These are phyloP conservation scores for Bucco capensis DNA, from an alignment of 2,113 vertebrate species.

Conservation along the genomic window DNA sequence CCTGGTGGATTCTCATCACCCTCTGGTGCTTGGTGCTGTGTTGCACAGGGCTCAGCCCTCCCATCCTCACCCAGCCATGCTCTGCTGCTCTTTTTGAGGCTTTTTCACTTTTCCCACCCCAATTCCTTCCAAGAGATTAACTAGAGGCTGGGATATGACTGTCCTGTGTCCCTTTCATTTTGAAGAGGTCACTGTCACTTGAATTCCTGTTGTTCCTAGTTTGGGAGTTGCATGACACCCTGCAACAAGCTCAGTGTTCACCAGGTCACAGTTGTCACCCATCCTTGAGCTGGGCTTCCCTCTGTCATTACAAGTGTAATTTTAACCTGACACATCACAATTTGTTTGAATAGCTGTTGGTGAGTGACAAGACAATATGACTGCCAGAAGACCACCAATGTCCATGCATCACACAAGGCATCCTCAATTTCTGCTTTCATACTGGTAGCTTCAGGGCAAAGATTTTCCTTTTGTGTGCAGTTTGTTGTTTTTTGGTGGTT, in stretches of 20 bases:
- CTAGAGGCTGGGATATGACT: background rate
- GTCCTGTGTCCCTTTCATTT: background rate
- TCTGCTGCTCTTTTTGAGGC: background rate
- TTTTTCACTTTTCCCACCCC: background rate
- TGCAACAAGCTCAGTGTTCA: background rate
- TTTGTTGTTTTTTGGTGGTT: background rate
- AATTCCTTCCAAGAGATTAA: background rate
- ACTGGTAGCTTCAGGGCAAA: background rate
- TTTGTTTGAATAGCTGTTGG: background rate
- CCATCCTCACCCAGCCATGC: background rate
- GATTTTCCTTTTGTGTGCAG: background rate
- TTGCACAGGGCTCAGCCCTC: background rate
- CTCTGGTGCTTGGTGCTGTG: background rate
- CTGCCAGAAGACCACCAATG: background rate
- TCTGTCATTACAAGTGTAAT: fast-evolving
- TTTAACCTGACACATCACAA: background rate
- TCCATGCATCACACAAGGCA: background rate
- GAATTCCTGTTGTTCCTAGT: background rate
- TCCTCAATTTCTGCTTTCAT: background rate
- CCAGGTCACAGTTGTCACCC: background rate
- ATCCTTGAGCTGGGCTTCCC: background rate
- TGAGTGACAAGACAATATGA: fast-evolving
- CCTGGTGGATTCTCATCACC: background rate
- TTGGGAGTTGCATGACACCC: background rate
- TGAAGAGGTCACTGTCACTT: background rate